Evolutionary conservation across 2,113 vertebrate genomes (phyloP), one percentile per base, ranked within the genome.

Genomic region (Scolopax mira): DNA sequence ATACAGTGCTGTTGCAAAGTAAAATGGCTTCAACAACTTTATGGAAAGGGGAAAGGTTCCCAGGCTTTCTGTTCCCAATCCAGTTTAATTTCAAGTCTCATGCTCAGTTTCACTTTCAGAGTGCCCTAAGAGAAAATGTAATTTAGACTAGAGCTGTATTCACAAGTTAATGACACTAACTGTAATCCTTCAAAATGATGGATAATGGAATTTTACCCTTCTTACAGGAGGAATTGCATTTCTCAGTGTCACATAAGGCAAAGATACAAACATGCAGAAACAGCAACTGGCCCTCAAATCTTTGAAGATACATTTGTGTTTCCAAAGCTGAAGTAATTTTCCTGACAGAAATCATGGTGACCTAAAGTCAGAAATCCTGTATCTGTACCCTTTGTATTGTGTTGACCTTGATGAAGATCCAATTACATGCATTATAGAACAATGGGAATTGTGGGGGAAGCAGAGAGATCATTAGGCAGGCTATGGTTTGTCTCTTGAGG

Each of bases 101-200:
- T 77, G 71, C 75, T 90, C 75, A 83, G 85, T 96, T 91, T 95
- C 92, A 94, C 72, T 96, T 95, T 92, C 75, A 77, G 85, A 90
- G 79, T 93, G 89, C 93, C 91, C 79, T 89, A 90, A 79, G 88
- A 95, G 89, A 95, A 97, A 96, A 94, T 70, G 94, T 89, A 90
- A 82, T 94, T 96, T 86, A 88, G 85, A 52, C 58, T 88, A 30
- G 55, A 84, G 62, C 79, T 88, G 84, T 74, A 88, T 83, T 91
- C 85, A 84, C 37, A 85, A 79, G 70, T 54, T 91, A 87, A 95
- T 83, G 94, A 66, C 55, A 77, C 39, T 91, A 72, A 69, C 72
- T 91, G 92, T 58, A 93, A 92, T 95, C 92, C 85, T 94, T 96
- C 93, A 96, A 91, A 93, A 94, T 96, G 93, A 94, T 92, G 85